A percentile compares a stretch with the other conserved stretches of the same genome.
Evolutionary conservation across 2,888 invertebrate species (phyloP).

Genomic region (Allolobophora icterica): DNA sequence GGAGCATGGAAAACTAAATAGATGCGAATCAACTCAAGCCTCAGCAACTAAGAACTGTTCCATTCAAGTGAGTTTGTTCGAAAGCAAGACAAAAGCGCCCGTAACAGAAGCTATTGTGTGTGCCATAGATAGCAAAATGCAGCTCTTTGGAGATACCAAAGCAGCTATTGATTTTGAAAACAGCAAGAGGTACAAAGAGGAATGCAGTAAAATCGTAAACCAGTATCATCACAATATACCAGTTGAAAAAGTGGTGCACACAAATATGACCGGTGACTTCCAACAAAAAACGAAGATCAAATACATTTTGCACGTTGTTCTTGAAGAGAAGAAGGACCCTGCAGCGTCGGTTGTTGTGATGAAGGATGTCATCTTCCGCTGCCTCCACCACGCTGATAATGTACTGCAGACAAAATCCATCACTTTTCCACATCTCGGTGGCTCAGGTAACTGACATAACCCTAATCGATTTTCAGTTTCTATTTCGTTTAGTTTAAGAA

Average conservation of each 20-base stretch:
- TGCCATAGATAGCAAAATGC: conserved; percentile 14
- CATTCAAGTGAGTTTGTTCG: background rate
- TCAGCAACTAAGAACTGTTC: background rate
- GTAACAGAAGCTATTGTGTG: background rate
- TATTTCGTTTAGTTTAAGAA: background rate
- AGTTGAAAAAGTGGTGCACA: background rate
- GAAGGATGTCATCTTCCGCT: background rate
- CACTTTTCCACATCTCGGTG: conserved; percentile 8
- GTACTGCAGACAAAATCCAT: background rate
- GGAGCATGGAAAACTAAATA: background rate
- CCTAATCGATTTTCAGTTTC: background rate
- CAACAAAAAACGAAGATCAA: background rate
- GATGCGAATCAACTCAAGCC: background rate
- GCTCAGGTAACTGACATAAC: background rate
- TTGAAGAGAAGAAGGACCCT: background rate
- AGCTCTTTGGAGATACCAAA: background rate
- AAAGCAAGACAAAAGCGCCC: background rate
- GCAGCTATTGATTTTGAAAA: background rate
- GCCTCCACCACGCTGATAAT: background rate
- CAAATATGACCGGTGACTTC: background rate
- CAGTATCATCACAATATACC: background rate
- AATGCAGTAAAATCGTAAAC: background rate
- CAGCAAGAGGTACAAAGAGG: background rate
- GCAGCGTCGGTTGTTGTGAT: background rate
- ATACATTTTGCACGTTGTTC: background rate